These are phyloP conservation scores for Cacoxenus indagator DNA, from an alignment of 2,888 invertebrate species.

Conservation along the genomic window DNA sequence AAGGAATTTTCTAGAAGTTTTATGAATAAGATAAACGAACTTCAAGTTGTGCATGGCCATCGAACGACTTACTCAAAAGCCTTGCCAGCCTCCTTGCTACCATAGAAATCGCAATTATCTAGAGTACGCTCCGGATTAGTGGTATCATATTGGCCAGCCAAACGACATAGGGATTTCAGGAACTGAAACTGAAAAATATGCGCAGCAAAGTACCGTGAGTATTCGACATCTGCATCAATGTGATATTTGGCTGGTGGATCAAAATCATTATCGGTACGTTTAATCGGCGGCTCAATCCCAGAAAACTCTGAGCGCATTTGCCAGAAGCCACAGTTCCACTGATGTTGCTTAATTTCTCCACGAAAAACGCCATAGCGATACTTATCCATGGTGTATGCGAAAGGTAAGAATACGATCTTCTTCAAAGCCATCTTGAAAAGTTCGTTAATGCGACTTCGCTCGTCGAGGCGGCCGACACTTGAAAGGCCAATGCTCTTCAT, in stretches of 20 bases:
- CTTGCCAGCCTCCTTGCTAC: conserved; percentile 84
- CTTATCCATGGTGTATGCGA: conserved; percentile 78
- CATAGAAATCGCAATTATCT: conserved; percentile 88
- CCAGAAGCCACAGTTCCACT: conserved; percentile 80
- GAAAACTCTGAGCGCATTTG: conserved; percentile 75
- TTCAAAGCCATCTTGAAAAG: conserved; percentile 74
- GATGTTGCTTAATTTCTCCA: conserved; percentile 73
- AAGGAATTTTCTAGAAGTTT: conserved; percentile 77
- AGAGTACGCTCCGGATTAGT: conserved; percentile 76
- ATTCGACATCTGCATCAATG: conserved; percentile 79
- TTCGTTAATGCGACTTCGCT: conserved; percentile 77
- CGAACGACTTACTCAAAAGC: conserved; percentile 73
- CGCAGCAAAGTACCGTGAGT: conserved; percentile 81
- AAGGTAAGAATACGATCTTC: conserved; percentile 80
- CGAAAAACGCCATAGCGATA: conserved; percentile 81
- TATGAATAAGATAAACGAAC: background rate
- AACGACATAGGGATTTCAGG: conserved; percentile 78
- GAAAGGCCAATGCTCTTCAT: conserved; percentile 77
- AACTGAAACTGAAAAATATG: conserved; percentile 86
- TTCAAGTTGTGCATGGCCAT: background rate
- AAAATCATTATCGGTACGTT: conserved; percentile 77
- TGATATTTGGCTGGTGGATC: conserved; percentile 85
- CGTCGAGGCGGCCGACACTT: conserved; percentile 75
- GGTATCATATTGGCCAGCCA: conserved; percentile 83
- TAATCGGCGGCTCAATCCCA: conserved; percentile 77